Evolutionary conservation across 2,113 vertebrate species (phyloP).

Genomic region (Regulus satrapa): DNA sequence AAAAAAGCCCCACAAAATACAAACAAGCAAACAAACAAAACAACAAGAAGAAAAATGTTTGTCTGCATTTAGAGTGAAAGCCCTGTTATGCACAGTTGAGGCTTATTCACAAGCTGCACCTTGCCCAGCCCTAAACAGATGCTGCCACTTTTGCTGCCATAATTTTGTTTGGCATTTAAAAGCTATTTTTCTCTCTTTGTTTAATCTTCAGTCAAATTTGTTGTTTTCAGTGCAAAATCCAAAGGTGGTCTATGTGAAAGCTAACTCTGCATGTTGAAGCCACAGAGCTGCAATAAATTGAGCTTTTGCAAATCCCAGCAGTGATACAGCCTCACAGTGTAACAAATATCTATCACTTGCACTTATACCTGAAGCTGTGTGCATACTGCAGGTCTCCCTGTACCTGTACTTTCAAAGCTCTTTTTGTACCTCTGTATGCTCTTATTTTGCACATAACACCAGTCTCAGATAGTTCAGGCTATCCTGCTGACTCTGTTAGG

Average conservation of each 20-base stretch:
- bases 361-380: neutral
- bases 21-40: neutral
- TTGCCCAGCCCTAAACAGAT: neutral
- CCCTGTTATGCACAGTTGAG: neutral
- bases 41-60: neutral
- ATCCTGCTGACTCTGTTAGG: neutral
- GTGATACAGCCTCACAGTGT: neutral
- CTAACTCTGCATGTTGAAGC: neutral
- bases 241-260: neutral
- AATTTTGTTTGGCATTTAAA: neutral
- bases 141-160: neutral
- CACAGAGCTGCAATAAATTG: neutral
- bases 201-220: neutral
- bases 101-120: accelerated
- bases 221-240: neutral
- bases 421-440: neutral
- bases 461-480: neutral
- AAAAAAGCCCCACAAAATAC: neutral
- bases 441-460: neutral
- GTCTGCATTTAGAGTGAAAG: neutral
- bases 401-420: neutral
- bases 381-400: neutral
- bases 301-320: neutral
- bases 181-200: neutral
- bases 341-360: neutral